Percentiles rank a stretch among this genome's conserved stretches.
Conservation (phyloP, 2,888 invertebrate species). For the Caenorhabditis drosophilae region DNA sequence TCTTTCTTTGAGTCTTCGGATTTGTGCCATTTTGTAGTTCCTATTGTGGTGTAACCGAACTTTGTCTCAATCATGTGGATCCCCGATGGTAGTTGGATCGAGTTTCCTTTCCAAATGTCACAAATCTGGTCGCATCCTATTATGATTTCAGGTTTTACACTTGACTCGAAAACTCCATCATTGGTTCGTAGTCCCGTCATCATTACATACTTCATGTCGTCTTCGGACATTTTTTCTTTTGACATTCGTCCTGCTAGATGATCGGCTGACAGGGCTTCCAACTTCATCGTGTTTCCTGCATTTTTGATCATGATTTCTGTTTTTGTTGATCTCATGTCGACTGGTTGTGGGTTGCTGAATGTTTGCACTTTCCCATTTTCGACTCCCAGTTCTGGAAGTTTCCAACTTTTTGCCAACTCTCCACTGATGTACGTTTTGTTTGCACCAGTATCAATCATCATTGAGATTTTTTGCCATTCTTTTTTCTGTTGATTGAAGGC, state of each 20-base stretch:
- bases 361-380: not conserved
- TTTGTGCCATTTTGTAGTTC: not conserved
- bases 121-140: not conserved
- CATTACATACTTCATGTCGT: not conserved
- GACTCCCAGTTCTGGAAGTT: not conserved
- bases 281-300: not conserved
- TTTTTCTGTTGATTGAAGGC: not conserved
- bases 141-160: not conserved
- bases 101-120: not conserved
- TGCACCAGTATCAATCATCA: not conserved
- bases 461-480: not conserved
- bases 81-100: not conserved
- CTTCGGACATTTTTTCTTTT: not conserved
- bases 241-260: not conserved
- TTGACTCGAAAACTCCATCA: not conserved
- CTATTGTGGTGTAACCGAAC: not conserved
- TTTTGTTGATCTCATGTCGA: not conserved
- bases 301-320: not conserved
- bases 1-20: not conserved
- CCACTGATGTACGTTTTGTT: not conserved
- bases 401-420: not conserved
- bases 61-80: not conserved
- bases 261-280: not conserved
- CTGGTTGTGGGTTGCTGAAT: not conserved
- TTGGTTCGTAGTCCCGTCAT: not conserved